Conservation (phyloP, 2,797 vertebrate genomes). For the Mionectes olivaceus region DNA sequence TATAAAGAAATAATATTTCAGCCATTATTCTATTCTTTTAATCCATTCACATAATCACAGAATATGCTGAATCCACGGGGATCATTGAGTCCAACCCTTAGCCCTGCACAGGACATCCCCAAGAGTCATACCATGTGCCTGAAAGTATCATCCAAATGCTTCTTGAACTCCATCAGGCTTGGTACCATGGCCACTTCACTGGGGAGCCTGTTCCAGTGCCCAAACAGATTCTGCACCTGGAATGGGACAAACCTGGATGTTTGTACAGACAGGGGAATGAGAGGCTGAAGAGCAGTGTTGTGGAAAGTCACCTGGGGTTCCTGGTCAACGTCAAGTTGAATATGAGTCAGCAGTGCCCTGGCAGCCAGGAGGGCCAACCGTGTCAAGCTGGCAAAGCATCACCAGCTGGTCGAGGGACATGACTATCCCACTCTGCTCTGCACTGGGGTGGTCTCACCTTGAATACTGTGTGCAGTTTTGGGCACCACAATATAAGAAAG, state of each 20-base stretch:
- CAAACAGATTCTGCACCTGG: neutral
- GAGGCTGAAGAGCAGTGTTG: neutral
- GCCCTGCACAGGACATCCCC: neutral
- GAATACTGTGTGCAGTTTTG: neutral
- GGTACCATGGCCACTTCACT: neutral
- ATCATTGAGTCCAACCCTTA: neutral
- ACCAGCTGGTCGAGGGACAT: rapidly evolving
- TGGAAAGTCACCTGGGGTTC: neutral
- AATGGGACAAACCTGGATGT: neutral
- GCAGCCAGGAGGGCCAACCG: neutral
- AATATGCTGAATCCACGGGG: neutral
- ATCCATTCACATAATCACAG: neutral
- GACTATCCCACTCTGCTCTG: neutral
- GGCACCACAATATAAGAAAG: neutral
- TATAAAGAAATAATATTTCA: neutral
- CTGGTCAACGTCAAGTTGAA: neutral
- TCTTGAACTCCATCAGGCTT: neutral
- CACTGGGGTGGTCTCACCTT: neutral
- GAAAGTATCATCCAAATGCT: neutral
- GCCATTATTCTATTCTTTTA: neutral
- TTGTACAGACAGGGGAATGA: neutral
- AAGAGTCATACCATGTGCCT: neutral
- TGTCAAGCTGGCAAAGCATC: neutral
- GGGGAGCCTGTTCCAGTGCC: neutral
- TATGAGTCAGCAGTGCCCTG: neutral